phyloP scores from a whole-genome alignment of 2,113 vertebrate species.

The Eudyptes chrysolophus region DNA sequence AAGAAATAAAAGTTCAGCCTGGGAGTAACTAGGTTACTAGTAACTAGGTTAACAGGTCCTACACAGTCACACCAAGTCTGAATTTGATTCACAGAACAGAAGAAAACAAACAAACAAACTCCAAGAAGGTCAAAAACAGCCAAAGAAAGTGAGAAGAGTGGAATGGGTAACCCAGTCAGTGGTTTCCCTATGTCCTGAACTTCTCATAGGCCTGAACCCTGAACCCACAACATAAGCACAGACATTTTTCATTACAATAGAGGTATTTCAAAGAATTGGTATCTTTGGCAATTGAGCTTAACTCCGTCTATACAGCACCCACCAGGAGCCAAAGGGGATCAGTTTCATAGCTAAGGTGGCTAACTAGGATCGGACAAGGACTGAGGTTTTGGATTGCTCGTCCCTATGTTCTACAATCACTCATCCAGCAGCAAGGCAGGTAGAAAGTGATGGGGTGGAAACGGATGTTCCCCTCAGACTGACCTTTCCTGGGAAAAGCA shows the following conservation, averaged over 20 bases:
- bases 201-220: background rate
- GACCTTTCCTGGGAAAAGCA: conserved; percentile 21
- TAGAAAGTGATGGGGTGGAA: background rate
- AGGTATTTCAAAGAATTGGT: conserved; percentile 8
- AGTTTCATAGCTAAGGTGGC: conserved; percentile 9
- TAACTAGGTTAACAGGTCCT: background rate
- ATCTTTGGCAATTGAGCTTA: background rate
- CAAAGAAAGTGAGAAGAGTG: background rate
- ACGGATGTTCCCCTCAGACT: background rate
- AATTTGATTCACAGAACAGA: background rate
- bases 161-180: background rate
- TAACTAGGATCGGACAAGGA: background rate
- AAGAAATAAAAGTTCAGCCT: background rate
- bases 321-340: background rate
- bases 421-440: background rate
- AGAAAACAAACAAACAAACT: conserved; percentile 15
- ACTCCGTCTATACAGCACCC: background rate
- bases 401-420: background rate
- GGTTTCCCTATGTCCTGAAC: background rate
- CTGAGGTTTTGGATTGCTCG: background rate
- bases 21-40: background rate
- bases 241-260: background rate
- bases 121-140: conserved; percentile 4
- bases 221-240: background rate
- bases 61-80: background rate